Base-by-base conservation (phyloP, 2,888 invertebrate genomes). In the Mythimna vitellina region DNA sequence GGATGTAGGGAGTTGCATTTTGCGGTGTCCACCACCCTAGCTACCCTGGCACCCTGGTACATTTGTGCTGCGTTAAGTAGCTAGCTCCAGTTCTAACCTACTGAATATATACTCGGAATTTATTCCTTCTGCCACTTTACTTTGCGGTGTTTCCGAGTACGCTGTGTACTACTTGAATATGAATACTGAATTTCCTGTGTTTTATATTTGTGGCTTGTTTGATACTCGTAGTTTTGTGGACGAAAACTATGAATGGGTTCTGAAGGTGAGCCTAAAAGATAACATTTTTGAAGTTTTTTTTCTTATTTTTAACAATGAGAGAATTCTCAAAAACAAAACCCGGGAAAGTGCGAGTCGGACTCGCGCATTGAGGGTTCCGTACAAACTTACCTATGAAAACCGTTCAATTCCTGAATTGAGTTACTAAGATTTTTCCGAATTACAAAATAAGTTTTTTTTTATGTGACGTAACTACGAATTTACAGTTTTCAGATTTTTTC, bases 1-100 rank as follows among this genome's bases (percentile, higher is more conserved):
- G 86, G 77, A 81, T 73, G 89, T 84, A 87, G 89, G 88, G 89
- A 87, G 87, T 88, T 91, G 91, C 92, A 92, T 90, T 91, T 90
- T 89, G 89, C 83, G 83, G 85, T 80, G 81, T 83, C 86, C 87
- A 80, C 86, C 85, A 81, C 85, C 85, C 74, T 54, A 60, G 62
- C 65, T 86, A 60, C 70, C 66, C 76, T 76, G 67, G 61, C 42
- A 10, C 58, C 80, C 76, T 70, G 63, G 71, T 81, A 78, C 76
- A 70, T 79, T 80, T 68, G 79, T 81, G 78, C 83, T 85, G 78
- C 78, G 81, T 82, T 85, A 86, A 86, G 85, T 84, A 87, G 69
- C 61, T 71, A 73, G 60, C 29, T 72, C 60, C 60, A 73, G 73
- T 25, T 62, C 54, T 67, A 76, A 64, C 65, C 80, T 63, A 76